phyloP scores from a whole-genome alignment of 1,140 invertebrate genomes.

The Capitella teleta region DNA sequence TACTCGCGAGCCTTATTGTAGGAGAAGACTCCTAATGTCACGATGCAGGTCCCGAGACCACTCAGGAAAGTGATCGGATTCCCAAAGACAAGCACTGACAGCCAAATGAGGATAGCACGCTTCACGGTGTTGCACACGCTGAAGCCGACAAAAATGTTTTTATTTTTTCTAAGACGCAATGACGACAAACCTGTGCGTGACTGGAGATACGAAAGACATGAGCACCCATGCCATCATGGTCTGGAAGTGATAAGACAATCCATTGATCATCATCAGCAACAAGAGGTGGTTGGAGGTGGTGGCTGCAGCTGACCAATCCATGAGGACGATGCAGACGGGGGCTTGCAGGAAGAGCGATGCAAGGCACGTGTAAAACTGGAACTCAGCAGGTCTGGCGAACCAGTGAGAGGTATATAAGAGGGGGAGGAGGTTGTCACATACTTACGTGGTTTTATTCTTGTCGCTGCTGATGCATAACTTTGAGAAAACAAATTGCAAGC shows the following conservation, averaged over 20 bases:
- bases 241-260: slow-evolving; percentile 76
- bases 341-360: slow-evolving; percentile 69
- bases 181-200: slow-evolving; percentile 62
- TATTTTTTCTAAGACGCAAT: not conserved
- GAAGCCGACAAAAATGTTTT: slow-evolving; percentile 26
- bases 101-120: slow-evolving; percentile 69
- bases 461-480: slow-evolving; percentile 71
- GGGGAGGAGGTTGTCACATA: not conserved
- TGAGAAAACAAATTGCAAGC: slow-evolving; percentile 73
- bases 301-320: slow-evolving; percentile 48
- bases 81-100: slow-evolving; percentile 67
- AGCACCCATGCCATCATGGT: slow-evolving; percentile 75
- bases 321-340: slow-evolving; percentile 57
- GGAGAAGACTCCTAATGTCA: slow-evolving; percentile 64
- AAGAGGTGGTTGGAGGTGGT: slow-evolving; percentile 48
- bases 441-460: slow-evolving; percentile 64
- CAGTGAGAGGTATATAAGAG: not conserved
- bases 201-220: slow-evolving; percentile 75
- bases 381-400: slow-evolving; percentile 60
- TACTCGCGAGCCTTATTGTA: slow-evolving; percentile 53
- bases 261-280: slow-evolving; percentile 58
- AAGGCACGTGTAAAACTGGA: slow-evolving; percentile 74
- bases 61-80: slow-evolving; percentile 67
- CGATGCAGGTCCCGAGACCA: slow-evolving; percentile 60
- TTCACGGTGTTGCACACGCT: slow-evolving; percentile 80